Evolutionary conservation across 2,888 invertebrate genomes (phyloP).

Genomic region (Charanyca ferruginea): DNA sequence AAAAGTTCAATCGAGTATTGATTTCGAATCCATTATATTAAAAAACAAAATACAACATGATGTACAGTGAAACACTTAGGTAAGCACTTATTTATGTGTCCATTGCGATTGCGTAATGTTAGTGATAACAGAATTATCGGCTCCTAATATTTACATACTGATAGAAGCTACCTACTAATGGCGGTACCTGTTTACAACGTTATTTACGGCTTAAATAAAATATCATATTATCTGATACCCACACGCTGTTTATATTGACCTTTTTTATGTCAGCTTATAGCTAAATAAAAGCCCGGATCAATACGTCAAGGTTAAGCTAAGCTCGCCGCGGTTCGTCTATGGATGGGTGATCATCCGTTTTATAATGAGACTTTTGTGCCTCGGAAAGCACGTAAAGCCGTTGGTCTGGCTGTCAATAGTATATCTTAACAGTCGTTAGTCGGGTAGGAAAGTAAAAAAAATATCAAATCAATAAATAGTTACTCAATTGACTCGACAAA

Average conservation of each 20-base stretch:
- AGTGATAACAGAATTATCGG: constrained; percentile 28
- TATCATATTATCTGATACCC: neutral
- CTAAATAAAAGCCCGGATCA: too few relatives aligned
- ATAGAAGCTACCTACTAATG: constrained; percentile 1
- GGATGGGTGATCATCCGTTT: too few relatives aligned
- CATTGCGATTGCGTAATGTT: constrained; percentile 35
- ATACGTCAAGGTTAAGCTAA: too few relatives aligned
- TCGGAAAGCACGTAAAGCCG: too few relatives aligned
- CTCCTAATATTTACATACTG: constrained; percentile 36
- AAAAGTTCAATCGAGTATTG: constrained; percentile 23
- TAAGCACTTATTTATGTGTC: constrained; percentile 33
- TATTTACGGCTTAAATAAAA: neutral
- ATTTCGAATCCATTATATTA: constrained; percentile 6
- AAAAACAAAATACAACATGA: constrained; percentile 16
- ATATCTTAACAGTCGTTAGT: too few relatives aligned
- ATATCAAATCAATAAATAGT: too few relatives aligned
- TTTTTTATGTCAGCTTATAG: too few relatives aligned
- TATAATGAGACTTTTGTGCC: too few relatives aligned
- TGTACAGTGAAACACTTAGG: constrained; percentile 24
- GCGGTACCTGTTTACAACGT: neutral
- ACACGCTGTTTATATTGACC: neutral
- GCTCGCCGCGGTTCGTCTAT: too few relatives aligned
- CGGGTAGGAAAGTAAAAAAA: too few relatives aligned
- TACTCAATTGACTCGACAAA: too few relatives aligned
- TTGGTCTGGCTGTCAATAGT: too few relatives aligned